Evolutionary conservation across 2,113 vertebrate species (phyloP), one percentile per base, ranked within the genome.

Genomic region (Bubalus kerabau): DNA sequence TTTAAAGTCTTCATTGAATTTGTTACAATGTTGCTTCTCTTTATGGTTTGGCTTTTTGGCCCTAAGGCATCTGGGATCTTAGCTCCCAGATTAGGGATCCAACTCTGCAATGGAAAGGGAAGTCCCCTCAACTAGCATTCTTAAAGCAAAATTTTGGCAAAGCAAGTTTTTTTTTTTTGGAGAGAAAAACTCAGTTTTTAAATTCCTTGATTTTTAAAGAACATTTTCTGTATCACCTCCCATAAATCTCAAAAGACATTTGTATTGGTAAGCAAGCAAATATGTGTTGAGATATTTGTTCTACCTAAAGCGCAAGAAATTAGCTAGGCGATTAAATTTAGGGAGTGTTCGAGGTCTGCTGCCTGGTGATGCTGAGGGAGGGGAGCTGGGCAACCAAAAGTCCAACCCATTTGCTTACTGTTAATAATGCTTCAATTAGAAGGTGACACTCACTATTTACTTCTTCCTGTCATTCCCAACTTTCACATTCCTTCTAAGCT

Each of bases 151-250:
- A 64, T 48, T 80, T 15, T 52, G 74, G 11, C 52, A 67, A 96
- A 95, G 16, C 12, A 23, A 85, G 90, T 23, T 36, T 82, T 13
- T 36, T n/a, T 64, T 7, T 30, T 7, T 32, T 2, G 7, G 23
- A 23, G 19, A 40, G 46, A 54, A 87, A 92, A 91, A 36, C 6
- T 78, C 36, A 50, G 24, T 71, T 85, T 94, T 93, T 76, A 40
- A 90, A 95, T 96, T 91, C 57, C 32, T 89, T 83, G 28, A 94
- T 81, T 90, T 90, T 90, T 91, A 82, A 91, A 26, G 23, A 83
- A 60, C 28, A 74, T 71, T 92, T 30, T 85, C 85, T 85, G 8
- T n/a, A 91, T 56, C 46, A 50, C 14, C 7, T 36, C 40, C 12
- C 50, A 36, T 54, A 86, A 93, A 67, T 84, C 48, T n/a, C 84